A percentile compares a stretch with the other conserved stretches of the same genome.
Conservation (phyloP, 2,797 vertebrate genomes). For the Spea hammondii region DNA sequence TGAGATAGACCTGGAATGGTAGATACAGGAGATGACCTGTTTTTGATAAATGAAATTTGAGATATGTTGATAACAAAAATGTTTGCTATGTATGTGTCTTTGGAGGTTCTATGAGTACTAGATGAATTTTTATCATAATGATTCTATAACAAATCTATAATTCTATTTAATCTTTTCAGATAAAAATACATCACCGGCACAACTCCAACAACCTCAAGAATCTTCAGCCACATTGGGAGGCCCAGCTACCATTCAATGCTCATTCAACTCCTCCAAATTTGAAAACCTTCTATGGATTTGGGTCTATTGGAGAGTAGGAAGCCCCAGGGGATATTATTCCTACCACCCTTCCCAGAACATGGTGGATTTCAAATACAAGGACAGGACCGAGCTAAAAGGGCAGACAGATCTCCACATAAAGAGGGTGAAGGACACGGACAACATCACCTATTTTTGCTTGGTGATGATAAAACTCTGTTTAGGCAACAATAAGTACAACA, state of each 20-base stretch:
- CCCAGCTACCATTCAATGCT: slow-evolving; percentile 13
- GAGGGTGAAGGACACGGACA: background rate
- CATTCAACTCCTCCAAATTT: background rate
- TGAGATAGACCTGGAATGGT: too few relatives aligned
- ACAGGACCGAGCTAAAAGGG: background rate
- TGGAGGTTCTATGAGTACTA: too few relatives aligned
- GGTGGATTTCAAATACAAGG: slow-evolving; percentile 7
- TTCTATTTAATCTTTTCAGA: background rate
- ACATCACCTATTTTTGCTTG: slow-evolving; percentile 21
- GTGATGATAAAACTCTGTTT: slow-evolving; percentile 6
- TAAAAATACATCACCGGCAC: background rate
- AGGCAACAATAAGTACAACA: background rate
- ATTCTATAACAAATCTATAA: background rate
- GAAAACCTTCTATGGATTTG: background rate
- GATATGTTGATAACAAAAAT: too few relatives aligned
- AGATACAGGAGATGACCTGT: too few relatives aligned
- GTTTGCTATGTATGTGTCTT: too few relatives aligned
- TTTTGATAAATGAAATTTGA: too few relatives aligned
- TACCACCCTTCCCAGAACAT: slow-evolving; percentile 35
- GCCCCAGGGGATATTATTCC: slow-evolving; percentile 20
- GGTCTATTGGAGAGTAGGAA: slow-evolving; percentile 35
- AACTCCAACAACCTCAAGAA: background rate
- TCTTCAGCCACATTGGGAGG: background rate
- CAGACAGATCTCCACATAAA: slow-evolving; percentile 10
- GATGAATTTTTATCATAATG: too few relatives aligned